These are phyloP conservation scores for Clamator glandarius DNA, from an alignment of 2,797 vertebrate species.

Conservation along the genomic window DNA sequence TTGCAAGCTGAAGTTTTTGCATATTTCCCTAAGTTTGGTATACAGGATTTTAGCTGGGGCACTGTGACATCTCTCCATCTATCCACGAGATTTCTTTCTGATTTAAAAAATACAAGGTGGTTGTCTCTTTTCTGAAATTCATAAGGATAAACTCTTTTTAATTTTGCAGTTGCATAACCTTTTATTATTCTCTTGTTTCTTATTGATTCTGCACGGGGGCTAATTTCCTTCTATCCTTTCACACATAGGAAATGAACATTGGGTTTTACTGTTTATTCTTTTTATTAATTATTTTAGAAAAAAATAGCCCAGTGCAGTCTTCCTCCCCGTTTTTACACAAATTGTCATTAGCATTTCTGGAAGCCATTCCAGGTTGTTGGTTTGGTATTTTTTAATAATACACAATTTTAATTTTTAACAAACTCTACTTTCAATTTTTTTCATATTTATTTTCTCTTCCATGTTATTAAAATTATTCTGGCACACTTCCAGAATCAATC, in stretches of 20 bases:
- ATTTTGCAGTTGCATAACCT: not conserved
- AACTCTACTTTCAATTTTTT: not conserved
- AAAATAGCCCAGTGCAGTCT: not conserved
- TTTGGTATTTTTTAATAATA: not conserved
- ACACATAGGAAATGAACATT: not conserved
- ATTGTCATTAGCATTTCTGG: not conserved
- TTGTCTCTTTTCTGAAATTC: not conserved
- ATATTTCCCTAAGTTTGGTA: not conserved
- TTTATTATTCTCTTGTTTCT: not conserved
- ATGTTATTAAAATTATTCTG: not conserved
- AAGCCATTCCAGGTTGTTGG: not conserved
- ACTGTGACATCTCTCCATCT: not conserved
- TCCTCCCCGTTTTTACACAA: not conserved
- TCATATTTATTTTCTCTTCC: not conserved
- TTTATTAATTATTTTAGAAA: not conserved
- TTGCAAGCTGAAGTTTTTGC: not conserved
- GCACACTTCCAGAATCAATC: not conserved
- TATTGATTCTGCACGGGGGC: not conserved
- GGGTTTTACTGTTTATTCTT: not conserved
- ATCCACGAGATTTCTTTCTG: not conserved
- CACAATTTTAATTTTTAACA: not conserved
- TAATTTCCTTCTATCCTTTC: not conserved
- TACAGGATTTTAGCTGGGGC: not conserved
- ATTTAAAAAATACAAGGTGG: not conserved
- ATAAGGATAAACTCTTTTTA: not conserved